Evolutionary conservation across 2,888 invertebrate species (phyloP), one percentile per base, ranked within the genome.

Genomic region (Pammene aurita): DNA sequence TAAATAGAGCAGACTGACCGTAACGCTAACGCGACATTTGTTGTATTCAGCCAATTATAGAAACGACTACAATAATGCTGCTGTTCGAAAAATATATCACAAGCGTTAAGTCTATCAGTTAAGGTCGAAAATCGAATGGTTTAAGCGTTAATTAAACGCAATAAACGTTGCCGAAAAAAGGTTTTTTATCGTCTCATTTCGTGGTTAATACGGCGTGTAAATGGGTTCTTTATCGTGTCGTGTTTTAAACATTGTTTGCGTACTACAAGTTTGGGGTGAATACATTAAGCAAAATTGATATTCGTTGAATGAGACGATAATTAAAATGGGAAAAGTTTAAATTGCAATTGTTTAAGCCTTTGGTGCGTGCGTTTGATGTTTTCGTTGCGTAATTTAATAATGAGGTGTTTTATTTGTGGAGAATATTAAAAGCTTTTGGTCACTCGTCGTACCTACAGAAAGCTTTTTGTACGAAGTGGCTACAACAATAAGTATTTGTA

Each of bases 181-280:
- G 80, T 81, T 81, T 82, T 86, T 87, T 89, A 87, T 84, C 86
- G 85, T 86, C 80, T 83, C 86, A 89, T 92, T 91, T 87, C 85
- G 86, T 81, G 86, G 87, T 85, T 92, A 92, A 92, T 86, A 84
- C 81, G 78, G 81, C 92, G 91, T 90, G 84, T 89, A 92, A 92
- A 92, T 92, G 87, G 89, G 90, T 92, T 89, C 90, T 91, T 91
- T 92, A 90, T 89, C 87, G 82, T 76, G 78, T 81, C 83, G 82
- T 84, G 86, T 86, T 89, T 89, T 86, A 85, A 87, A 82, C 81
- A 82, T 78, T 86, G 86, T 90, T 88, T 88, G 84, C 86, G 81
- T 86, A 85, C 62, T 62, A 62, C 62, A 62, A 62, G 85, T 88
- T 84, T 78, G 76, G 73, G 91, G 92, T 90, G 91, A 84, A 92